phyloP scores from a whole-genome alignment of 2,888 invertebrate species.

The Caenorhabditis afra region DNA sequence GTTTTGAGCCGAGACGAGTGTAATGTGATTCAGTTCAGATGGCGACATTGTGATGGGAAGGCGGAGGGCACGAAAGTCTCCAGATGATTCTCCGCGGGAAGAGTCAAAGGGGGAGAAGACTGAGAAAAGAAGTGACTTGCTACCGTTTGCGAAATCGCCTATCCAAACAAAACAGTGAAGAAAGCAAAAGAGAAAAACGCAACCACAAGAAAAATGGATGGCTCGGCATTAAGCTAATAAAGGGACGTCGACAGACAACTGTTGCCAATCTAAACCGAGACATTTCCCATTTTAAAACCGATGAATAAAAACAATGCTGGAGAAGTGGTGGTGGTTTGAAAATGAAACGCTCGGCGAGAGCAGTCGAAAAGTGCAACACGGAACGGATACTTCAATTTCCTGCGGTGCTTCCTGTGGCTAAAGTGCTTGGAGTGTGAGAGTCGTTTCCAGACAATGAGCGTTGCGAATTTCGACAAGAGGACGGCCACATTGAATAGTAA shows the following conservation, averaged over 20 bases:
- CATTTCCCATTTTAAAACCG: conserved; percentile 17
- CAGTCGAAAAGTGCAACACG: conserved; percentile 23
- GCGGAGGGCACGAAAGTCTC: conserved; percentile 35
- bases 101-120: background rate
- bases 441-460: conserved; percentile 43
- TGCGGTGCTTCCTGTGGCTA: conserved; percentile 22
- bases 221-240: conserved; percentile 50
- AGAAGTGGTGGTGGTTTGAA: background rate
- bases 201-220: conserved; percentile 21
- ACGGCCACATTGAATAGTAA: conserved; percentile 21
- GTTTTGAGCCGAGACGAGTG: conserved; percentile 23
- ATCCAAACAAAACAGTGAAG: conserved; percentile 42
- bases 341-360: conserved; percentile 2
- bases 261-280: conserved; percentile 31
- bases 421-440: conserved; percentile 28
- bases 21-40: conserved; percentile 61
- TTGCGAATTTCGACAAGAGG: conserved; percentile 21
- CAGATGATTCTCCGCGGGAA: conserved; percentile 34
- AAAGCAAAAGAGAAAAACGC: background rate
- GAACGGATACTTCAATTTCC: conserved; percentile 55
- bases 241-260: conserved; percentile 15
- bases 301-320: background rate
- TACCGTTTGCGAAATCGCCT: conserved; percentile 37
- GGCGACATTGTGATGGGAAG: conserved; percentile 43
- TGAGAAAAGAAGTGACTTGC: background rate